A percentile compares a stretch with the other conserved stretches of the same genome.
Conservation (phyloP, 2,888 invertebrate species). For the Amphimallon solstitiale region DNA sequence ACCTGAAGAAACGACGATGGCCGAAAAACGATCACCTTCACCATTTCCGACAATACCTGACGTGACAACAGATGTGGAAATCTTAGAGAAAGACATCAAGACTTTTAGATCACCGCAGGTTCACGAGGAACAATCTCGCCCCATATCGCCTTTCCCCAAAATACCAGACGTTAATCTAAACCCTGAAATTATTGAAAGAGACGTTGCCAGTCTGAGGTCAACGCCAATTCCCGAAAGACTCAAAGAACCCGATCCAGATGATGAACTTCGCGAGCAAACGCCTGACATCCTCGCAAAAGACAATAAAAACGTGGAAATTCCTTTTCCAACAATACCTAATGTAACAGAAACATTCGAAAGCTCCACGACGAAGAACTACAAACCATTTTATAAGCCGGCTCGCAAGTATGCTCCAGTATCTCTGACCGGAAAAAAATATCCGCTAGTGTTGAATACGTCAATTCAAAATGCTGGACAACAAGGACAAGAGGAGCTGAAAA, state of each 20-base stretch:
- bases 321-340: conserved; percentile 56
- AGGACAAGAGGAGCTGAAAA: background rate
- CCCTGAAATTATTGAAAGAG: conserved; percentile 56
- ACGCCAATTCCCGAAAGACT: conserved; percentile 49
- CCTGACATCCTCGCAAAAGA: background rate
- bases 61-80: conserved; percentile 50
- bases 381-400: conserved; percentile 50
- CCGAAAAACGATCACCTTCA: conserved; percentile 44
- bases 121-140: conserved; percentile 30
- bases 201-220: conserved; percentile 53
- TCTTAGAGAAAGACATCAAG: conserved; percentile 48
- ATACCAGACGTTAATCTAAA: conserved; percentile 56
- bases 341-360: conserved; percentile 42
- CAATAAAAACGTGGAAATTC: conserved; percentile 22
- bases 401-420: conserved; percentile 50
- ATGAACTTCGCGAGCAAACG: background rate
- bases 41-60: conserved; percentile 59
- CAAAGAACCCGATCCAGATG: background rate
- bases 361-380: background rate
- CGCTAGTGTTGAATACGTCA: conserved; percentile 40
- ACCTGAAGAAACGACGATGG: background rate
- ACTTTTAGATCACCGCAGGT: conserved; percentile 43
- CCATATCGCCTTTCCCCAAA: conserved; percentile 55
- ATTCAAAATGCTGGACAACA: background rate
- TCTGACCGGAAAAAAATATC: conserved; percentile 51